Evolutionary conservation across 2,797 vertebrate genomes (phyloP).

Genomic region (Austrolebias charrua): DNA sequence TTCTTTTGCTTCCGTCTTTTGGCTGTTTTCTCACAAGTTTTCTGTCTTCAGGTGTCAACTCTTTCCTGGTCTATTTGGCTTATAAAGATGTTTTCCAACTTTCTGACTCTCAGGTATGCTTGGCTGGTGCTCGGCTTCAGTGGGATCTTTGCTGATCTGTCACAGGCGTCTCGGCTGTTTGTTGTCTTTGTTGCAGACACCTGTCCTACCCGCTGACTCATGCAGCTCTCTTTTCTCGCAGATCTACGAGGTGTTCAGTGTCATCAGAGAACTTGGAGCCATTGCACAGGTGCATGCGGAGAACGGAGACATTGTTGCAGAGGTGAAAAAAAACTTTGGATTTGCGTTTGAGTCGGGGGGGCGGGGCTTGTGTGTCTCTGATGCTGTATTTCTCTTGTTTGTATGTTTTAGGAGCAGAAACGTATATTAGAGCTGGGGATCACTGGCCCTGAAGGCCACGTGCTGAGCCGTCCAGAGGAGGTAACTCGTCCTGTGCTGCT

Average conservation of each 20-base stretch:
- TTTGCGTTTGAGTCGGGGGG: background rate
- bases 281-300: conserved; percentile 96
- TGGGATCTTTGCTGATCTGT: conserved; percentile 28
- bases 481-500: conserved; percentile 63
- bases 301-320: conserved; percentile 96
- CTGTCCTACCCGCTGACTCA: conserved; percentile 3
- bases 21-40: conserved; percentile 65
- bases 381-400: background rate
- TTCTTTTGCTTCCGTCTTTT: conserved; percentile 53
- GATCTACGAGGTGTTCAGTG: conserved; percentile 96
- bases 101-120: conserved; percentile 92
- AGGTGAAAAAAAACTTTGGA: conserved; percentile 79
- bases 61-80: conserved; percentile 97
- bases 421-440: conserved; percentile 94
- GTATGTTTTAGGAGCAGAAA: conserved; percentile 86
- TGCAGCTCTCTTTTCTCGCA: conserved; percentile 53
- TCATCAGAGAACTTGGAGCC: conserved; percentile 93
- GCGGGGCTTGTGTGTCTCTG: background rate
- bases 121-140: conserved; percentile 22
- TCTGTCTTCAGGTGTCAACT: conserved; percentile 92
- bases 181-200: background rate
- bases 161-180: conserved; percentile 18
- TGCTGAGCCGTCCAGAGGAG: conserved; percentile 95
- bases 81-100: conserved; percentile 98
- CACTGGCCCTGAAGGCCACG: conserved; percentile 95